These are phyloP conservation scores for Patella depressa DNA, from an alignment of 2,888 invertebrate species.

Conservation along the genomic window DNA sequence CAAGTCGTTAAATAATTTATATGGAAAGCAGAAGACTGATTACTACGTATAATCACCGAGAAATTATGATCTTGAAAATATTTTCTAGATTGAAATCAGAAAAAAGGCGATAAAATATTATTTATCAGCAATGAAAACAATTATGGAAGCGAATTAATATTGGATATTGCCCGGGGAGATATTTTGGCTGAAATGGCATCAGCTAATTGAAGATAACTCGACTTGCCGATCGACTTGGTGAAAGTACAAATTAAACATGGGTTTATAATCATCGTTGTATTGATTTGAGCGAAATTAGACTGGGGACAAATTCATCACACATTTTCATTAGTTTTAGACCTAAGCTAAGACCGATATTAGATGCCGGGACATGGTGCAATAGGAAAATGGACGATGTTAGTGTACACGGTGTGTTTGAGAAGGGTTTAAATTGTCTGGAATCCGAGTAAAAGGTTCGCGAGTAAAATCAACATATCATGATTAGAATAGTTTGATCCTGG, in stretches of 20 bases:
- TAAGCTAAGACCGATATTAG: neutral
- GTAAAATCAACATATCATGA: too few species aligned
- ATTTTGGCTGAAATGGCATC: too few species aligned
- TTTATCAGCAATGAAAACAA: too few species aligned
- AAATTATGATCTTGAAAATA: too few species aligned
- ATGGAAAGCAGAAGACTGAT: too few species aligned
- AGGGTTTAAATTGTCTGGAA: conserved; percentile 4
- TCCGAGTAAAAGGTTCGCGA: neutral
- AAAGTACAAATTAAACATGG: conserved; percentile 2
- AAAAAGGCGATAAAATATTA: too few species aligned
- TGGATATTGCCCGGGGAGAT: too few species aligned
- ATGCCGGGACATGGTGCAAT: neutral
- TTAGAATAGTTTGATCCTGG: neutral
- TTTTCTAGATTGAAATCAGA: too few species aligned
- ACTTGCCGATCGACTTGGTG: neutral
- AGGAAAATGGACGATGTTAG: neutral
- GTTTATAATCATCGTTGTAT: neutral
- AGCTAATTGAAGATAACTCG: neutral
- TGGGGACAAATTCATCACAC: neutral
- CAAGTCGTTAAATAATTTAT: too few species aligned
- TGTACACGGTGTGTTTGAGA: neutral
- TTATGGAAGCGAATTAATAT: too few species aligned
- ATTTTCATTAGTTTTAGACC: neutral
- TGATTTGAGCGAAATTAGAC: neutral
- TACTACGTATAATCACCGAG: too few species aligned